Evolutionary conservation across 2,888 invertebrate genomes (phyloP).

Genomic region (Phengaris arion): DNA sequence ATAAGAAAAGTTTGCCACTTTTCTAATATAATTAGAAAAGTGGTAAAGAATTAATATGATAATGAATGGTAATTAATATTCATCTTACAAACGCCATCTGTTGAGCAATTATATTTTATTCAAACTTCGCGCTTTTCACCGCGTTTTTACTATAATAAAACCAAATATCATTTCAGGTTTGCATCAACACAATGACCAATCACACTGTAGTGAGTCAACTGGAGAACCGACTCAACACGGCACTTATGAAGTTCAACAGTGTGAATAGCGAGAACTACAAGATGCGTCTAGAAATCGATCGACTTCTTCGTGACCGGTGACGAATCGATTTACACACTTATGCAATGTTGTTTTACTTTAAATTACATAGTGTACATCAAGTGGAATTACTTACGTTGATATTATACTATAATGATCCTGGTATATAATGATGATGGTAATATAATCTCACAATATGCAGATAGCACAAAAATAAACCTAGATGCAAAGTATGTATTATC

Average conservation of each 20-base stretch:
- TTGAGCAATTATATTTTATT: background rate
- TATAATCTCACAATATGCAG: too few relatives aligned
- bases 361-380: slow-evolving; percentile 18
- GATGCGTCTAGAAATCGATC: slow-evolving; percentile 88
- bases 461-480: too few relatives aligned
- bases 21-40: too few relatives aligned
- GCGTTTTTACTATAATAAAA: background rate
- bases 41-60: too few relatives aligned
- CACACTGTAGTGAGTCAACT: slow-evolving; percentile 79
- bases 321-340: slow-evolving; percentile 6
- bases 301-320: slow-evolving; percentile 88
- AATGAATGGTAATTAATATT: too few relatives aligned
- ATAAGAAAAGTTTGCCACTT: too few relatives aligned
- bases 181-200: slow-evolving; percentile 55
- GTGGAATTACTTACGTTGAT: background rate
- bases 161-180: slow-evolving; percentile 47
- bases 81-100: background rate
- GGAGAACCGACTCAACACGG: slow-evolving; percentile 87
- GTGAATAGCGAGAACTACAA: slow-evolving; percentile 86
- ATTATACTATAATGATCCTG: background rate
- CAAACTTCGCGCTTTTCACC: background rate
- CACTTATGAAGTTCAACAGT: slow-evolving; percentile 86
- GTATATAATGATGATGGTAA: too few relatives aligned
- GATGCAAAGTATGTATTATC: too few relatives aligned
- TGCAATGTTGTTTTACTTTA: slow-evolving; percentile 12